phyloP scores from a whole-genome alignment of 1,140 invertebrate genomes.

The Drosophila triauraria region DNA sequence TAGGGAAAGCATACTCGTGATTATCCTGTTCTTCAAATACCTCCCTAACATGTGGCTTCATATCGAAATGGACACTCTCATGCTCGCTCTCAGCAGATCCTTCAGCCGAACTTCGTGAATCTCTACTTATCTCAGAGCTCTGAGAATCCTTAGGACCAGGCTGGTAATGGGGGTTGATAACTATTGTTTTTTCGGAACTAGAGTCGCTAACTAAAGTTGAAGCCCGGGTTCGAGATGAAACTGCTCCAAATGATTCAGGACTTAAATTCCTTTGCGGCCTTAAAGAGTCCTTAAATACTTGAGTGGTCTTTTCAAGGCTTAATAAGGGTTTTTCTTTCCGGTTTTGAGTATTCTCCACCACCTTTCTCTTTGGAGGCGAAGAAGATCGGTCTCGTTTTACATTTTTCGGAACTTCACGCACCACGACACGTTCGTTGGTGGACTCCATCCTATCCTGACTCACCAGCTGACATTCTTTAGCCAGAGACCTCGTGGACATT shows the following conservation, averaged over 20 bases:
- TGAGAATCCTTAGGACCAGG: too few species aligned
- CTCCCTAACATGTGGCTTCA: neutral
- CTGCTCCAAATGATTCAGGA: too few species aligned
- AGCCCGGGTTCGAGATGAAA: neutral
- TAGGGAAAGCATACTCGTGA: neutral
- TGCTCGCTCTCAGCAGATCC: neutral
- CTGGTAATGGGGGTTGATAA: neutral
- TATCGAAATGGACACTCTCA: neutral
- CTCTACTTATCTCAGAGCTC: neutral
- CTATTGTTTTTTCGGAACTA: neutral
- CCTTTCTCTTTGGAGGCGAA: neutral
- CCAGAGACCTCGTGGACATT: neutral
- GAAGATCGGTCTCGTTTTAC: too few species aligned
- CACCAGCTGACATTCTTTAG: neutral
- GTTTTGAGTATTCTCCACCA: neutral
- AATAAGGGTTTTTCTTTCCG: neutral
- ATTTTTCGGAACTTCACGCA: neutral
- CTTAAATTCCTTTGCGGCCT: neutral
- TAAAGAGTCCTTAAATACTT: neutral
- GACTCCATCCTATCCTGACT: neutral
- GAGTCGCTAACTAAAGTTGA: neutral
- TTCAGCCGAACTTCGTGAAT: neutral
- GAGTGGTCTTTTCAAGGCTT: slow-evolving; percentile 3
- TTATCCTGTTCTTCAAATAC: too few species aligned
- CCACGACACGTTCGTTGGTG: neutral